Evolutionary conservation across 2,113 vertebrate species (phyloP).

Genomic region (Lates calcarifer): DNA sequence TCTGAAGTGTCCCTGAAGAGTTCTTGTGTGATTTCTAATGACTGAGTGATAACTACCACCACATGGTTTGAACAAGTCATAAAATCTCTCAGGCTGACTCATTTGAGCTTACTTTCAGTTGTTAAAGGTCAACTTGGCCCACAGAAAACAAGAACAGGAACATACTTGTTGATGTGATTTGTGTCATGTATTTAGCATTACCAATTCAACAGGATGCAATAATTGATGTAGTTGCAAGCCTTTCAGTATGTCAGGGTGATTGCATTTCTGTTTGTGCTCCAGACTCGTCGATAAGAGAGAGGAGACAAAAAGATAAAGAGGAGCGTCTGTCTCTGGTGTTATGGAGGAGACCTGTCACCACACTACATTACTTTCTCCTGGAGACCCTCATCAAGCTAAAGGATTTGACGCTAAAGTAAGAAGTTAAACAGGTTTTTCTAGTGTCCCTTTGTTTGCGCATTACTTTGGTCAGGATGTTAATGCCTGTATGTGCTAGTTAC

Average conservation of each 20-base stretch:
- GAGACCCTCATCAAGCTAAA: constrained; percentile 93
- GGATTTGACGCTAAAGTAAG: constrained; percentile 96
- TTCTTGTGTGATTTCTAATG: constrained; percentile 10
- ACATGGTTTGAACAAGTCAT: neutral
- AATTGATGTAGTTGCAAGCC: neutral
- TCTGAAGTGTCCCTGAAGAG: neutral
- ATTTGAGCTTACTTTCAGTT: constrained; percentile 23
- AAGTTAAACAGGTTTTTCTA: constrained; percentile 27
- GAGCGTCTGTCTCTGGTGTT: constrained; percentile 93
- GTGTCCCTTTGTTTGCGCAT: neutral
- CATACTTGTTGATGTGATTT: neutral
- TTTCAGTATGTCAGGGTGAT: constrained; percentile 18
- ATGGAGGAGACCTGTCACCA: constrained; percentile 92
- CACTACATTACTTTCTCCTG: constrained; percentile 95
- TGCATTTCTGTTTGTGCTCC: constrained; percentile 11
- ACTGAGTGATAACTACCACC: neutral
- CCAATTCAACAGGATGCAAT: constrained; percentile 8
- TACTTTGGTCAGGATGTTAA: neutral
- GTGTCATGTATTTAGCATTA: constrained; percentile 35
- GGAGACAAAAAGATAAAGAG: constrained; percentile 89
- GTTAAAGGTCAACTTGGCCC: neutral
- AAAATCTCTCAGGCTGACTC: neutral
- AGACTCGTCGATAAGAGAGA: constrained; percentile 87
- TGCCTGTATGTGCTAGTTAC: neutral
- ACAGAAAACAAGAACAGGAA: neutral